These are phyloP conservation scores for Biston stratarius DNA, from an alignment of 2,888 invertebrate species.

Conservation along the genomic window DNA sequence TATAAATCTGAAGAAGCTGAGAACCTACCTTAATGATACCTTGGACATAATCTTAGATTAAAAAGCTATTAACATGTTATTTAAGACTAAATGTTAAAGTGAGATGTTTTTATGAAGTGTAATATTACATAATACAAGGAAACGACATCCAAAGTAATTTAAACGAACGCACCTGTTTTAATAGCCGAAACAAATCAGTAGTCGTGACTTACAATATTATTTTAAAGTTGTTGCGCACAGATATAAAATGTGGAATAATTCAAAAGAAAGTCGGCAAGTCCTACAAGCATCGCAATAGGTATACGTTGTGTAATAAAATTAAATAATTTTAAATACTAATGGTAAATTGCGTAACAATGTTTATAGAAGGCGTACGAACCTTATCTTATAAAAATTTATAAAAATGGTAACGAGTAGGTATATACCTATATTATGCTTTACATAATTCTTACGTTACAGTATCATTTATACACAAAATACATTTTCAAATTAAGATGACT, in stretches of 20 bases:
- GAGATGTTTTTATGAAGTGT: constrained; percentile 11
- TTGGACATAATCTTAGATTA: constrained; percentile 7
- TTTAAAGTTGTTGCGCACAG: constrained; percentile 48
- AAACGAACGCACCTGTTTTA: constrained; percentile 57
- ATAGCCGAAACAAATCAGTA: constrained; percentile 54
- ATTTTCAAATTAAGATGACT: neutral
- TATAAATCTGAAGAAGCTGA: constrained; percentile 18
- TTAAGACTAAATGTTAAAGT: constrained; percentile 6
- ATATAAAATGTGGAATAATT: constrained; percentile 32
- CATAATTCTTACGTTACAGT: constrained; percentile 3
- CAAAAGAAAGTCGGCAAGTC: constrained; percentile 34
- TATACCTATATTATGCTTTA: constrained; percentile 1
- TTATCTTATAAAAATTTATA: constrained; percentile 20
- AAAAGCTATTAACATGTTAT: constrained; percentile 21
- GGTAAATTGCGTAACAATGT: constrained; percentile 19
- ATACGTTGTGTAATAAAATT: constrained; percentile 22
- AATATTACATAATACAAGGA: constrained; percentile 28
- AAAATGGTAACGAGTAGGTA: constrained; percentile 4
- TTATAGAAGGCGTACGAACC: constrained; percentile 3
- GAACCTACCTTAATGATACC: neutral
- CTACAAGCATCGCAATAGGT: constrained; percentile 19
- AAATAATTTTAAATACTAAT: constrained; percentile 31
- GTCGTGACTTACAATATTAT: constrained; percentile 54
- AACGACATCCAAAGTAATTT: constrained; percentile 53
- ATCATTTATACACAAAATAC: neutral